Evolutionary conservation across 2,888 invertebrate genomes (phyloP), one percentile per base, ranked within the genome.

Genomic region (Drosophila neotestacea): DNA sequence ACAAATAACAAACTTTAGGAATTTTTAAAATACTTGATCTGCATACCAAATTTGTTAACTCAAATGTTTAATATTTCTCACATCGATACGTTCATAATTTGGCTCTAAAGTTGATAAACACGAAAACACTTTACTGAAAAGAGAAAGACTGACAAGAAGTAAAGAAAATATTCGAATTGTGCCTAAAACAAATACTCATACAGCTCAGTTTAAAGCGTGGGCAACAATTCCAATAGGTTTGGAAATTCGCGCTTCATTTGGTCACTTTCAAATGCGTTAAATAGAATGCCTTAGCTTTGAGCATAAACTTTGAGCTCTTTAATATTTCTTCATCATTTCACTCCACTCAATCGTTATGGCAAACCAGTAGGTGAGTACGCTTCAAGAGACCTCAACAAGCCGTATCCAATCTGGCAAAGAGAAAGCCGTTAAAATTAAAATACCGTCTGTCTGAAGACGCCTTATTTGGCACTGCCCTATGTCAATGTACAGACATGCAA

Each of bases 391-490:
- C 56, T 46, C 36, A 41, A 50, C 61, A 39, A 47, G 58, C 48
- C 51, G 55, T 70, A 51, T 34, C 52, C 28, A 46, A 64, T 51
- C 62, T 55, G 51, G 54, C 61, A 79, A 72, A 88, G 75, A 76
- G 86, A 85, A 80, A 85, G 77, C 72, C 64, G 69, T 66, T 76
- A 70, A 70, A 59, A 70, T 73, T 67, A 55, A 54, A 62, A 62
- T 61, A 52, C 55, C 50, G n/a, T 42, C 32, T 39, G 47, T 67
- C 62, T 52, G 16, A 13, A 66, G 41, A 36, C n/a, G 62, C 54
- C 59, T 56, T 56, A 28, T 63, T 69, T 69, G 52, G 69, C 71
- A 74, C 78, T 81, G 73, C 66, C 78, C 75, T 73, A 87, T 77
- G 77, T 72, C 85, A 85, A 82, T 77, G 73, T 70, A 69, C 64